A percentile compares a stretch with the other conserved stretches of the same genome.
phyloP scores from a whole-genome alignment of 2,888 invertebrate species.

The Ochropacha duplaris region DNA sequence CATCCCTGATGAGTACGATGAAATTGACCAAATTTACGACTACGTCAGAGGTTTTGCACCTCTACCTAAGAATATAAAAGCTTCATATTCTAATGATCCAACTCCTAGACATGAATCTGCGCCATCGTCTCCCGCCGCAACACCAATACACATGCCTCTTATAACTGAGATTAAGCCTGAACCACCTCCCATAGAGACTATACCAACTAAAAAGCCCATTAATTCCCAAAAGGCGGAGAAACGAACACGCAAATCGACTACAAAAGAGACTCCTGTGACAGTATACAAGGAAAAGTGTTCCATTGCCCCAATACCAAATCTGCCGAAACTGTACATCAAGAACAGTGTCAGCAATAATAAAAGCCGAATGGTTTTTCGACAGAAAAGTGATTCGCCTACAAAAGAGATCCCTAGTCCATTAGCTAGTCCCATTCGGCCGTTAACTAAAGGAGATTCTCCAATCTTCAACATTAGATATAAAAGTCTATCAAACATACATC shows the following conservation, averaged over 20 bases:
- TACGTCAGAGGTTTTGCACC: slow-evolving; percentile 97
- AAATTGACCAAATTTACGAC: slow-evolving; percentile 98
- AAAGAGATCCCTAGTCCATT: slow-evolving; percentile 87
- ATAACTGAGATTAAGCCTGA: slow-evolving; percentile 88
- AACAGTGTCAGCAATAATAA: slow-evolving; percentile 86
- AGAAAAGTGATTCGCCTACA: slow-evolving; percentile 88
- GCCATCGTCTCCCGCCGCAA: slow-evolving; percentile 81
- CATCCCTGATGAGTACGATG: slow-evolving; percentile 93
- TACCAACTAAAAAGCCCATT: slow-evolving; percentile 90
- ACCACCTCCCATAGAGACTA: slow-evolving; percentile 96
- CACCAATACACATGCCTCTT: slow-evolving; percentile 80
- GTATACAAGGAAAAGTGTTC: slow-evolving; percentile 84
- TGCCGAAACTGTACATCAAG: slow-evolving; percentile 91
- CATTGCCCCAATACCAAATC: slow-evolving; percentile 77
- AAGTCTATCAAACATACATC: slow-evolving; percentile 87
- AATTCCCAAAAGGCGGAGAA: slow-evolving; percentile 86
- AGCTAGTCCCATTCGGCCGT: slow-evolving; percentile 74
- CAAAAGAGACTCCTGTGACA: slow-evolving; percentile 81
- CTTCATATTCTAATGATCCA: slow-evolving; percentile 82
- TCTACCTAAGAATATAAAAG: slow-evolving; percentile 90
- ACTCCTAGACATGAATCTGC: slow-evolving; percentile 78
- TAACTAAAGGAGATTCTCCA: slow-evolving; percentile 88
- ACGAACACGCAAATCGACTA: slow-evolving; percentile 86
- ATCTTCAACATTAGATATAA: slow-evolving; percentile 89
- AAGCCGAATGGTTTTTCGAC: slow-evolving; percentile 85